Conservation (phyloP, 2,888 invertebrate genomes). For the Tenthredo distinguenda region DNA sequence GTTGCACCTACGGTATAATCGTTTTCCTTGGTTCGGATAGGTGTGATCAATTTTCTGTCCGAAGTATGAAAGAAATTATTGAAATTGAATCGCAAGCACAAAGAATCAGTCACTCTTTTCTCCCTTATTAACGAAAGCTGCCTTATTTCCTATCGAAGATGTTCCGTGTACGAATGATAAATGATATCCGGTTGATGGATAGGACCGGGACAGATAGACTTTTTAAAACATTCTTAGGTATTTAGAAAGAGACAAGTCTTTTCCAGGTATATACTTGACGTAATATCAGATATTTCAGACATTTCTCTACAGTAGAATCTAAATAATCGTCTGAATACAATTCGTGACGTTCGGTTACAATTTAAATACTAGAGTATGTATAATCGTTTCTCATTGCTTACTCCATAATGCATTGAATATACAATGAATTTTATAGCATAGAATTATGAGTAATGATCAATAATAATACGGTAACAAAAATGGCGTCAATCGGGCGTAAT, state of each 20-base stretch:
- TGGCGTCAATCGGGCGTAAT: conserved; percentile 12
- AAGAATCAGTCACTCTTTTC: not conserved
- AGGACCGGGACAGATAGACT: not conserved
- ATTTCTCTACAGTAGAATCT: not conserved
- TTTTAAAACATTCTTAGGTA: not conserved
- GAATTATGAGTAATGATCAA: conserved; percentile 36
- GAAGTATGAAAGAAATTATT: not conserved
- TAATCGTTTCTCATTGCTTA: conserved; percentile 32
- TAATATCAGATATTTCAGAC: conserved; percentile 2
- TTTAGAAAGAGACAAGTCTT: not conserved
- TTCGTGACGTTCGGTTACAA: conserved; percentile 24
- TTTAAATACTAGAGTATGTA: conserved; percentile 37
- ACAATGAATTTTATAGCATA: conserved; percentile 38
- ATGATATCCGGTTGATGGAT: not conserved
- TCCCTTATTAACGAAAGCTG: not conserved
- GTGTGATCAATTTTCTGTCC: not conserved
- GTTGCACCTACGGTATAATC: not conserved
- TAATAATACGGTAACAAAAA: conserved; percentile 29
- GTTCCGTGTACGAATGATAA: not conserved
- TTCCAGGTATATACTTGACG: not conserved
- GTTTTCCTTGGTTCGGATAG: not conserved
- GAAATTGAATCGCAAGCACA: not conserved
- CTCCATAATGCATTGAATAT: conserved; percentile 38
- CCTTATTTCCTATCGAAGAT: not conserved
- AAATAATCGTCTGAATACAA: not conserved